These are phyloP conservation scores for Bungarus multicinctus DNA, from an alignment of 2,113 vertebrate genomes.

Conservation along the genomic window DNA sequence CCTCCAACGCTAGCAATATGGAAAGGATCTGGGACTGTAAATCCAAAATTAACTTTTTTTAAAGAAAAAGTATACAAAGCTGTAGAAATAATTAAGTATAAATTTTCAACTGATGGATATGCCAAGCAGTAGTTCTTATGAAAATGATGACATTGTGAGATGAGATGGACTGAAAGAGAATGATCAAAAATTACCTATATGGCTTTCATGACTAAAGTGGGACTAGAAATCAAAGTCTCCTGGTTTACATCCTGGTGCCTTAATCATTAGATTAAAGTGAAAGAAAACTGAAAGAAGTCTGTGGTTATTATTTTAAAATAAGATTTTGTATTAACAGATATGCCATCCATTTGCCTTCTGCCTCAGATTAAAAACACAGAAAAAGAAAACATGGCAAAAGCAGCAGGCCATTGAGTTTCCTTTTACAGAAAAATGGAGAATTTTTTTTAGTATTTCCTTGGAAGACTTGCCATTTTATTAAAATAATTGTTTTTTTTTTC, in stretches of 20 bases:
- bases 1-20: background rate
- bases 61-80: background rate
- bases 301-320: background rate
- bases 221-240: background rate
- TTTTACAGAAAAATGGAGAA: background rate
- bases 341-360: slow-evolving; percentile 8
- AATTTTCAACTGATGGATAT: background rate
- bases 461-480: background rate
- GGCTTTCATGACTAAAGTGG: background rate
- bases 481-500: background rate
- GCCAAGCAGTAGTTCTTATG: slow-evolving; percentile 8
- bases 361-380: background rate
- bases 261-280: too few relatives aligned
- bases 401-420: background rate
- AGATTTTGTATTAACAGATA: background rate
- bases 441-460: background rate
- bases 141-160: background rate
- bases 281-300: background rate
- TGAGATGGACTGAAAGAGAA: background rate
- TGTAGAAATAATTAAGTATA: background rate
- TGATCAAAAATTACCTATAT: background rate
- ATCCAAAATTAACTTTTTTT: slow-evolving; percentile 2
- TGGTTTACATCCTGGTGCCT: background rate
- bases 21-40: background rate
- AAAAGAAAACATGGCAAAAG: background rate